Evolutionary conservation across 2,888 invertebrate species (phyloP).

Genomic region (Limnephilus rhombicus): DNA sequence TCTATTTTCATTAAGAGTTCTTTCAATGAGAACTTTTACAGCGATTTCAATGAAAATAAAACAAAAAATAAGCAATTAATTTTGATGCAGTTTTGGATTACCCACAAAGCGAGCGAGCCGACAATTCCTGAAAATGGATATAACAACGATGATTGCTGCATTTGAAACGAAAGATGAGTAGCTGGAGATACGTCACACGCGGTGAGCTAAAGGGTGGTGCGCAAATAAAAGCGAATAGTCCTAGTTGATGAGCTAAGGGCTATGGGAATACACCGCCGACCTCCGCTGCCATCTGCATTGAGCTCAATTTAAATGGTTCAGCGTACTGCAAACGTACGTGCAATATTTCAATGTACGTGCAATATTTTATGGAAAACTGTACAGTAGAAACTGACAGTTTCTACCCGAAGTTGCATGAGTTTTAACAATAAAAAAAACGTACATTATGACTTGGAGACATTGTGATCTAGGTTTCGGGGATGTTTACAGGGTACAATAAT

Average conservation of each 20-base stretch:
- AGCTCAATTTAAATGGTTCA: conserved; percentile 1
- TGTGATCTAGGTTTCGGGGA: neutral
- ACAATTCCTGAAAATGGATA: neutral
- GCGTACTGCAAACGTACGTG: neutral
- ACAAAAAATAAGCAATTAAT: neutral
- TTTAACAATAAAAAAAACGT: neutral
- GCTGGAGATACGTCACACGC: neutral
- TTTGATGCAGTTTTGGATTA: neutral
- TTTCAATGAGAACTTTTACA: neutral
- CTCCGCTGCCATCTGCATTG: neutral
- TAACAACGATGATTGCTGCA: neutral
- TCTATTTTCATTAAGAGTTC: too few species aligned
- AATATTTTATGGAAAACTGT: neutral
- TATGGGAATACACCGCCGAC: neutral
- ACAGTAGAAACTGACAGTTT: neutral
- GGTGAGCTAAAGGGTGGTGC: neutral
- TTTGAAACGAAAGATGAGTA: neutral
- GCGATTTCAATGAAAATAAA: too few species aligned
- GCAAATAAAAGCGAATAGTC: neutral
- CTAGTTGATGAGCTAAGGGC: neutral
- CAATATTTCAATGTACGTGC: neutral
- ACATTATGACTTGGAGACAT: neutral
- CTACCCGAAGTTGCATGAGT: neutral
- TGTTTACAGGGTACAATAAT: too few species aligned
- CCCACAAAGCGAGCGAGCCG: neutral